Conservation (phyloP, 2,888 invertebrate species). For the Alitta virens region DNA sequence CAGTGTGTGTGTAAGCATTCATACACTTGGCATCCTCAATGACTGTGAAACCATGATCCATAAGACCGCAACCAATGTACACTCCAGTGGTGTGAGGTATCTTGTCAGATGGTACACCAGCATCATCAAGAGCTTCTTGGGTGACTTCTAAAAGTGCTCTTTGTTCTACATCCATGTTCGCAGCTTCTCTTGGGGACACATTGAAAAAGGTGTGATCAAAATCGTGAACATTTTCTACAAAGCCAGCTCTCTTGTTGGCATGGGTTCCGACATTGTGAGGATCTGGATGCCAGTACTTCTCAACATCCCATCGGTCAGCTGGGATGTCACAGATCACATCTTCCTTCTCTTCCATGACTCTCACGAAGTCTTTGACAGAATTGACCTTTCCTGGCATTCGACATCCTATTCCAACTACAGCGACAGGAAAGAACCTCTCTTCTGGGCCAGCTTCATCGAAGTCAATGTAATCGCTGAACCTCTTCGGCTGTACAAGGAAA, state of each 20-base stretch:
- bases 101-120: conserved; percentile 17
- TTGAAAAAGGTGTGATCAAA: conserved; percentile 30
- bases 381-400: conserved; percentile 20
- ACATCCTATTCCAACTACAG: conserved; percentile 23
- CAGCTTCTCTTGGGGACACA: conserved; percentile 25
- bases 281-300: conserved; percentile 16
- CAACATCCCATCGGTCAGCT: conserved; percentile 21
- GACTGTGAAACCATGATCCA: conserved; percentile 14
- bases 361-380: conserved; percentile 17
- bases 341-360: conserved; percentile 13
- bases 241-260: conserved; percentile 12
- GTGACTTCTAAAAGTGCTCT: conserved; percentile 26
- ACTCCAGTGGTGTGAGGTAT: conserved; percentile 20
- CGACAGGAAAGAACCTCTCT: conserved; percentile 16
- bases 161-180: conserved; percentile 26
- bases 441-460: not conserved
- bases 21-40: conserved; percentile 16
- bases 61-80: conserved; percentile 23
- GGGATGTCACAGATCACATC: conserved; percentile 16
- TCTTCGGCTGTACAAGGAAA: too few relatives aligned
- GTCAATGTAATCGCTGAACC: too few relatives aligned
- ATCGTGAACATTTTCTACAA: conserved; percentile 12
- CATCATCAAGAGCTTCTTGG: conserved; percentile 24
- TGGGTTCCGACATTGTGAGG: conserved; percentile 13
- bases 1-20: conserved; percentile 24